Percentiles rank a stretch among this genome's conserved stretches.
These are phyloP conservation scores for Dendrocopos noguchii DNA, from an alignment of 2,113 vertebrate species.

Conservation along the genomic window DNA sequence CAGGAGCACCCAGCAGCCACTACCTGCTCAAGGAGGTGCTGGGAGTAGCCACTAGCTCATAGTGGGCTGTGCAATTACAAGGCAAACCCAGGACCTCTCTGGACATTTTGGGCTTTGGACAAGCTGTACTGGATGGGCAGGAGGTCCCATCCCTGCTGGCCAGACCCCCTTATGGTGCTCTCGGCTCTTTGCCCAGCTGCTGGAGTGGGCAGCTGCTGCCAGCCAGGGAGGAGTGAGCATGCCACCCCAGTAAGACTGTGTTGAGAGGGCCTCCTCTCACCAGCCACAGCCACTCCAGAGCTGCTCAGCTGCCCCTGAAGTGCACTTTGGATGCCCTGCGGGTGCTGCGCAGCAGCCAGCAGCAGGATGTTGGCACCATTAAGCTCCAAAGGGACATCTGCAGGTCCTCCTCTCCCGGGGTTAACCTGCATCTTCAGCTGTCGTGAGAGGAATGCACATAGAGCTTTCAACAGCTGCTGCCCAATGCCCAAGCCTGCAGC, in stretches of 20 bases:
- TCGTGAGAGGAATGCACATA: not conserved
- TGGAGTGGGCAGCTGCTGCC: not conserved
- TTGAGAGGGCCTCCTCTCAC: not conserved
- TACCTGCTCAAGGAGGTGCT: not conserved
- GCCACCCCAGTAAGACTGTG: rapidly evolving
- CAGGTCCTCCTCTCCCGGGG: not conserved
- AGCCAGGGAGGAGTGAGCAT: rapidly evolving
- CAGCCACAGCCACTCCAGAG: not conserved
- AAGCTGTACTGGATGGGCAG: rapidly evolving
- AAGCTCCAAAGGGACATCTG: not conserved
- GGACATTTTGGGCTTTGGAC: not conserved
- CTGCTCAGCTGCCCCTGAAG: not conserved
- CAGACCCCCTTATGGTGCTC: not conserved
- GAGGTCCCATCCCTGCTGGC: rapidly evolving
- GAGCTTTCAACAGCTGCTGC: not conserved
- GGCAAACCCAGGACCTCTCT: not conserved
- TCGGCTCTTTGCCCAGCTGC: rapidly evolving
- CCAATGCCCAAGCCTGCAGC: not conserved
- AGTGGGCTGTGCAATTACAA: not conserved
- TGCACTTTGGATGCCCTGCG: not conserved
- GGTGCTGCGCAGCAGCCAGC: rapidly evolving
- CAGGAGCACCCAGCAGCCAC: not conserved
- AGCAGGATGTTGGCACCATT: not conserved
- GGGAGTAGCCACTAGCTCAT: not conserved
- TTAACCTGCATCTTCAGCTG: not conserved